Evolutionary conservation across 2,888 invertebrate genomes (phyloP).

Genomic region (Cremastobaeus sp.): DNA sequence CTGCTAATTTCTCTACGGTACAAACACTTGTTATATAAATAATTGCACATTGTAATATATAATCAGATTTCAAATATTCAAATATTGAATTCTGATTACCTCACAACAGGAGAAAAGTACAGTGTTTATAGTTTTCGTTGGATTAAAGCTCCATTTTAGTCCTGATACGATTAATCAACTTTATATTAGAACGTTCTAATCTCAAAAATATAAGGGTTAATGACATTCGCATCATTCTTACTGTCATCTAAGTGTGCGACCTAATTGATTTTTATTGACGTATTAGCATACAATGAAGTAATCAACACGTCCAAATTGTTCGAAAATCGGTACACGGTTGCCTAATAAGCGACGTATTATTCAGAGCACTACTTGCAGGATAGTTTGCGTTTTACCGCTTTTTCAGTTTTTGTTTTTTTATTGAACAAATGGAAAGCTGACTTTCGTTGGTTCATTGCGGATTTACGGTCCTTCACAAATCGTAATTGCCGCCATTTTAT

Average conservation of each 20-base stretch:
- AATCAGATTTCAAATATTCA: constrained; percentile 30
- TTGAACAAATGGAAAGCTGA: too few relatives aligned
- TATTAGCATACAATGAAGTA: too few relatives aligned
- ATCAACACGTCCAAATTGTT: too few relatives aligned
- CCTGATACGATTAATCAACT: constrained; percentile 13
- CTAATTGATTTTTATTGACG: constrained; percentile 7
- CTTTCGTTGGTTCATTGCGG: too few relatives aligned
- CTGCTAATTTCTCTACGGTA: constrained; percentile 3
- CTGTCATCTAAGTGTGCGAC: not conserved
- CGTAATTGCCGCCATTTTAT: too few relatives aligned
- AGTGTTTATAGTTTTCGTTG: constrained; percentile 10
- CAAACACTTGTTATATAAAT: constrained; percentile 17
- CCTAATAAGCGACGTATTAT: too few relatives aligned
- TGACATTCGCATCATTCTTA: constrained; percentile 3
- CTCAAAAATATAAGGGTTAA: constrained; percentile 16
- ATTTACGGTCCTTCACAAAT: too few relatives aligned
- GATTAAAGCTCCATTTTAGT: constrained; percentile 14
- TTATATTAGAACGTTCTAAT: not conserved
- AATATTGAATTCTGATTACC: constrained; percentile 23
- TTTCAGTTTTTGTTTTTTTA: too few relatives aligned
- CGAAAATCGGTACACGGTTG: too few relatives aligned
- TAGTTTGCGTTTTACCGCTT: too few relatives aligned
- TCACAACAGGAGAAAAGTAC: constrained; percentile 10
- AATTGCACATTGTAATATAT: constrained; percentile 16
- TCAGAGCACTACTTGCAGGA: too few relatives aligned